Base-by-base conservation (phyloP, 2,888 invertebrate genomes). In the Drosophila tanythrix region DNA sequence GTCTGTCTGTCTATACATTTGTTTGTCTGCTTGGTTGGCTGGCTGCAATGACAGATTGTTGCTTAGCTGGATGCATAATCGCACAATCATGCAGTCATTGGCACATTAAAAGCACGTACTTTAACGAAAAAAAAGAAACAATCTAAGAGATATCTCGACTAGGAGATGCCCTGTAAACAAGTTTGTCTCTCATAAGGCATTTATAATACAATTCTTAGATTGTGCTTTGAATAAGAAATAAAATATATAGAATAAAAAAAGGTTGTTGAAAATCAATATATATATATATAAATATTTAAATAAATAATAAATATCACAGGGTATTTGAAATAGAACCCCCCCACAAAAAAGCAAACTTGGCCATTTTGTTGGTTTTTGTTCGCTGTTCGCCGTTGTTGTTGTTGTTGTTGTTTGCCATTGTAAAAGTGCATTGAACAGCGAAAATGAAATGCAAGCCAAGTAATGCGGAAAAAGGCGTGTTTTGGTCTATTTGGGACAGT, bases 381-480 rank as follows among this genome's bases (percentile, higher is more conserved):
- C 27, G 33, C 33, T n/a, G 52, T 46, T 61, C 36, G 71, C 66
- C 21, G 21, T 21, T 53, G 67, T 73, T 31, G 31, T 1, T 36
- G 4, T 10, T 72, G 59, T 33, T 56, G 38, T 27, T 61, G 52
- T 25, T 68, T 59, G 79, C 81, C n/a, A 80, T 88, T 86, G 76
- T 85, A 77, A 79, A 90, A 90, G 90, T 89, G 88, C 91, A 89
- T 79, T 90, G 91, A 90, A 89, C 88, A 88, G 89, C 89, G 56
- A 63, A 90, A 89, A 88, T 86, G 78, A 81, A 65, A 77, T 81
- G 88, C 83, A 81, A 83, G 76, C 73, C 83, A 83, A 86, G 74
- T 79, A 89, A 86, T 89, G 88, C 85, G 86, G 82, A 89, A 84
- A 84, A 88, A 89, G 88, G 88, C 84, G 88, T 86, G 88, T 46